Base-by-base conservation (phyloP, 2,113 vertebrate species). In the Aramus guarauna region DNA sequence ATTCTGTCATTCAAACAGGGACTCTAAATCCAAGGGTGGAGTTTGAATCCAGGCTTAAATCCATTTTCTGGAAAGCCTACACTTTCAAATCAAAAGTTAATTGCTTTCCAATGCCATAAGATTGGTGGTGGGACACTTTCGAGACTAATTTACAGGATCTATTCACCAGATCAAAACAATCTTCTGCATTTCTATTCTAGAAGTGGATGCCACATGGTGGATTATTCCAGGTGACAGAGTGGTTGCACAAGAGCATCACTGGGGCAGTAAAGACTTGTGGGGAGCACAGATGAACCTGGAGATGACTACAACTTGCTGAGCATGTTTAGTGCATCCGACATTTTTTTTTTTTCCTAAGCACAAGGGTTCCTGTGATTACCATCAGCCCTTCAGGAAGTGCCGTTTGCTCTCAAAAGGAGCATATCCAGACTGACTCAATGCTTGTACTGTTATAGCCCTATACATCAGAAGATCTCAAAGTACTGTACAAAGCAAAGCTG, bases 361-460 rank as follows among this genome's bases (percentile, higher is more conserved):
- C 12, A 45, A 36, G 34, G 12, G 12, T 73, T 96, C 10, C 56
- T 67, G 59, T 86, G 53, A 21, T 71, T 90, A 29, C n/a, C 12
- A 9, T 58, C 71, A 85, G 39, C 15, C 50, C 41, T 77, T 74
- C 67, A 84, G 64, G 56, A 67, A 27, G 12, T 77, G 32, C 15
- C 5, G 6, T 89, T 56, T 89, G 34, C 29, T 84, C 47, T 87
- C 52, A 55, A 32, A 34, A 89, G 43, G 17, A 64, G 9, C 1
- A 1, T 41, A 53, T 53, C 58, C 34, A 68, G 12, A 21, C 6
- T 75, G n/a, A 59, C 32, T 63, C 0, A 0, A 26, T 47, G 29
- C 29, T 76, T 76, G 11, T 82, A 8, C 30, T 71, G 6, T 63
- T 87, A 16, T 0, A 91, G 41, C 41, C 24, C 47, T 89, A 29